phyloP scores from a whole-genome alignment of 1,140 invertebrate species.

The Hetaerina americana region DNA sequence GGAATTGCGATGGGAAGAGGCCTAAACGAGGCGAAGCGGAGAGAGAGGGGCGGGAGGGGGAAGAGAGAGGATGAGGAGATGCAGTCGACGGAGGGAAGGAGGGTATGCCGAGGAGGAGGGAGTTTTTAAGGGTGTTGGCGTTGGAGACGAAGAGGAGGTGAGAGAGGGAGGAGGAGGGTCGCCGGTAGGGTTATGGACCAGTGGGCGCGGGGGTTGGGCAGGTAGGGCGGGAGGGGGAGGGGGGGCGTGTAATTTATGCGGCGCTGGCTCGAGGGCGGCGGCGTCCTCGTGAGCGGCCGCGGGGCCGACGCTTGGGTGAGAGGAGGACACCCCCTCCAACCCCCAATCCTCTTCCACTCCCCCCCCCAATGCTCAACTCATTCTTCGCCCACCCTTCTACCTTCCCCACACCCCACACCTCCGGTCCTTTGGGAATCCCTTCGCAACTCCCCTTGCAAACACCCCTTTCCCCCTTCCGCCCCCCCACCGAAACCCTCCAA shows the following conservation, averaged over 20 bases:
- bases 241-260: not conserved
- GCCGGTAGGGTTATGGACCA: not conserved
- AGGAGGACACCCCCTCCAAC: not conserved
- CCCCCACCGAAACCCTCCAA: too few relatives aligned
- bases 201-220: too few relatives aligned
- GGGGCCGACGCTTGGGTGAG: not conserved
- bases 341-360: too few relatives aligned
- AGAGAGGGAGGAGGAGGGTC: too few relatives aligned
- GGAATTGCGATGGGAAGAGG: too few relatives aligned
- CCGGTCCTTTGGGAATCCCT: not conserved
- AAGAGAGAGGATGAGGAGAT: not conserved
- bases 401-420: not conserved
- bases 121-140: not conserved
- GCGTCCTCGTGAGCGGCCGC: not conserved
- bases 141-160: not conserved
- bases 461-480: too few relatives aligned
- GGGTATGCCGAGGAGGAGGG: too few relatives aligned
- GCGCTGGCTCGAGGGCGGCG: not conserved
- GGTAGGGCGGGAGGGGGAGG: too few relatives aligned
- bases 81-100: not conserved
- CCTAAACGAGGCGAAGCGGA: too few relatives aligned
- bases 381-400: not conserved
- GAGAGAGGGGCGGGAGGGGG: not conserved
- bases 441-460: too few relatives aligned
- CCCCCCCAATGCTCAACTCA: not conserved